These are phyloP conservation scores for Oenanthe melanoleuca DNA, from an alignment of 2,113 vertebrate genomes.

Conservation along the genomic window DNA sequence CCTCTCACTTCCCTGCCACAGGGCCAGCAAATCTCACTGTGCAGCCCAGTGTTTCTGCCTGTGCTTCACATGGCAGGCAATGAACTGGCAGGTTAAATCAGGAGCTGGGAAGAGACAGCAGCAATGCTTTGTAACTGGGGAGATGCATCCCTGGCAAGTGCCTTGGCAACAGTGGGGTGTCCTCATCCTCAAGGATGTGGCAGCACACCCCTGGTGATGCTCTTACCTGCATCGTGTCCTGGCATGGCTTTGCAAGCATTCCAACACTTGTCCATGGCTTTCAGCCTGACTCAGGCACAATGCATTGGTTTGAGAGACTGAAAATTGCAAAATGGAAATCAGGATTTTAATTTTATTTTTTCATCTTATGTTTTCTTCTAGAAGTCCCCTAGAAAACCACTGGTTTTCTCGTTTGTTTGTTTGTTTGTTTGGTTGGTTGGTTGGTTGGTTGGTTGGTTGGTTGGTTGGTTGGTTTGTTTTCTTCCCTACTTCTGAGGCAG, in stretches of 20 bases:
- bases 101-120: neutral
- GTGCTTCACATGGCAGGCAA: neutral
- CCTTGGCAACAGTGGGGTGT: neutral
- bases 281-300: neutral
- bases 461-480: neutral
- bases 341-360: neutral
- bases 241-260: neutral
- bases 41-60: neutral
- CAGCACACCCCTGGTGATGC: neutral
- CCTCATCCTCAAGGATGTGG: neutral
- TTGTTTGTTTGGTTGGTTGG: neutral
- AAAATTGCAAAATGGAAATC: neutral
- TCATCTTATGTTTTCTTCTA: neutral
- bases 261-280: neutral
- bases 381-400: neutral
- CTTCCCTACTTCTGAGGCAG: neutral
- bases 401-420: neutral
- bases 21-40: neutral
- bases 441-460: too few species aligned
- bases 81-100: neutral
- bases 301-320: neutral
- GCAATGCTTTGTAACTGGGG: neutral
- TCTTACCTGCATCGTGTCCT: fast-evolving
- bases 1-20: neutral
- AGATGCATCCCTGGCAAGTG: neutral